Evolutionary conservation across 1,140 invertebrate species (phyloP).

Genomic region (Rhyzopertha dominica): DNA sequence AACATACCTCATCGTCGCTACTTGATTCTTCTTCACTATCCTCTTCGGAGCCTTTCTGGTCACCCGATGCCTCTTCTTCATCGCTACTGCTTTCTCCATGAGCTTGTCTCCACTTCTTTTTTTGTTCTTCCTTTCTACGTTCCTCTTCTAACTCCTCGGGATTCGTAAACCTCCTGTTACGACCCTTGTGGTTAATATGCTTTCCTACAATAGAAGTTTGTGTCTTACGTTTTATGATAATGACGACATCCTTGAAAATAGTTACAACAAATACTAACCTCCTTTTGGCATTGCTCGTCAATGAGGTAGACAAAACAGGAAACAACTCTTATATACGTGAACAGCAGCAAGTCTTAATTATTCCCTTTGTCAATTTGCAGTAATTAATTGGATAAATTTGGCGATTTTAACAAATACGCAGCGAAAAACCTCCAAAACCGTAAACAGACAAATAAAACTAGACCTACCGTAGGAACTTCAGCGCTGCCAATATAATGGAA

Average conservation of each 20-base stretch:
- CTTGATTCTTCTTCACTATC: constrained; percentile 19
- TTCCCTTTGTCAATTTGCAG: too few species aligned
- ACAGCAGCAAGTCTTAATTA: too few species aligned
- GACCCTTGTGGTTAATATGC: constrained; percentile 87
- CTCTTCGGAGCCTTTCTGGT: constrained; percentile 49
- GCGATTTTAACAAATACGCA: too few species aligned
- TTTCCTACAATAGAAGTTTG: constrained; percentile 73
- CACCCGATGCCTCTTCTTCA: constrained; percentile 39
- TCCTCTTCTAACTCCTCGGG: constrained; percentile 88
- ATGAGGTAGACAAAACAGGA: not conserved
- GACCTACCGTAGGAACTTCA: too few species aligned
- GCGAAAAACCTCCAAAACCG: too few species aligned
- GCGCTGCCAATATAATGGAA: too few species aligned
- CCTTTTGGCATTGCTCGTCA: not conserved
- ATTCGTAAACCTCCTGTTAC: constrained; percentile 86
- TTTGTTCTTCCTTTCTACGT: constrained; percentile 68
- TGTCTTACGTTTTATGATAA: too few species aligned
- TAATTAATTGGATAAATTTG: too few species aligned
- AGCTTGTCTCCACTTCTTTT: constrained; percentile 62
- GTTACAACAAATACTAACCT: not conserved
- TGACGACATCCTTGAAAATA: not conserved
- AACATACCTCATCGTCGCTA: constrained; percentile 28
- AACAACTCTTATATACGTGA: too few species aligned
- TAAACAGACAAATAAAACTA: too few species aligned
- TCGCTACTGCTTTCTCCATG: constrained; percentile 28